Conservation (phyloP, 2,888 invertebrate genomes). For the Eurytoma adleriae region DNA sequence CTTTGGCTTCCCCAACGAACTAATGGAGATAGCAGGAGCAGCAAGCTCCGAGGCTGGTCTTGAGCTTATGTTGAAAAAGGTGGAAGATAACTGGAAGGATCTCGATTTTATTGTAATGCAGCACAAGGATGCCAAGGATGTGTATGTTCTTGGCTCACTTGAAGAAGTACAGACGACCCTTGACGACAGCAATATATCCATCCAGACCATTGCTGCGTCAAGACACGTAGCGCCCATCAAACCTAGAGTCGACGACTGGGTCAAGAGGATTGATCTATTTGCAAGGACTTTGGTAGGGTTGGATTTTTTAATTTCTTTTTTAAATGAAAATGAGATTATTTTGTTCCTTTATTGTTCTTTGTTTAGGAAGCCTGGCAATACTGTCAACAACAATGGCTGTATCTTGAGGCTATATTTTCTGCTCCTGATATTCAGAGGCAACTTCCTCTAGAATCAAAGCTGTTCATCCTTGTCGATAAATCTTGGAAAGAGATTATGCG, state of each 20-base stretch:
- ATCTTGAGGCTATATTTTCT: conserved; percentile 95
- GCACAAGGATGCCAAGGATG: conserved; percentile 90
- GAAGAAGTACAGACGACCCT: conserved; percentile 90
- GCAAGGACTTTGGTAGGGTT: conserved; percentile 85
- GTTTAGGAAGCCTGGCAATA: conserved; percentile 90
- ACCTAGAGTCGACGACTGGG: conserved; percentile 89
- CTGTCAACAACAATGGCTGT: conserved; percentile 96
- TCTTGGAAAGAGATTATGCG: conserved; percentile 94
- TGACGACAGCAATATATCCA: conserved; percentile 91
- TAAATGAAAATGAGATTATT: neutral
- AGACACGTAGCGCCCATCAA: conserved; percentile 91
- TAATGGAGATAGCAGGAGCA: conserved; percentile 91
- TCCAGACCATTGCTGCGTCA: conserved; percentile 92
- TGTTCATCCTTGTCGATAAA: conserved; percentile 91
- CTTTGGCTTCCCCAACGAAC: conserved; percentile 84
- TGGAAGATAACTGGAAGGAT: conserved; percentile 90
- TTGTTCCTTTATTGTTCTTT: conserved; percentile 55
- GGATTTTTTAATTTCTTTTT: neutral
- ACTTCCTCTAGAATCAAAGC: conserved; percentile 91
- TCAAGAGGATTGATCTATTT: conserved; percentile 86
- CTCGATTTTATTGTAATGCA: conserved; percentile 86
- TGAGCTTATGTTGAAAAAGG: conserved; percentile 87
- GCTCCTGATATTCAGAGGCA: conserved; percentile 96
- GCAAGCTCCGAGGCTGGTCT: conserved; percentile 92
- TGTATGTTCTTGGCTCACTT: conserved; percentile 88